Conservation (phyloP, 1,140 invertebrate species). For the Microplitis mediator region DNA sequence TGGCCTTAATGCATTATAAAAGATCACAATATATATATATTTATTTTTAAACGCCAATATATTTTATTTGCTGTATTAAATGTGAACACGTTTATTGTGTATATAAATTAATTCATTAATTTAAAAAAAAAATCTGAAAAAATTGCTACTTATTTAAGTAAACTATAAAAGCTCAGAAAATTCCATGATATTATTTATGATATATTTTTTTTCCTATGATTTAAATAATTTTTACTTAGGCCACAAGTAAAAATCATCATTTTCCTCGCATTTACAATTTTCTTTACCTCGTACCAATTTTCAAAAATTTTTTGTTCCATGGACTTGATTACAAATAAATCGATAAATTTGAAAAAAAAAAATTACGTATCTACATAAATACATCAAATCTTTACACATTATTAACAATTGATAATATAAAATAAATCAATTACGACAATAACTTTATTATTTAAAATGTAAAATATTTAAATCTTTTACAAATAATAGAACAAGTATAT, state of each 20-base stretch:
- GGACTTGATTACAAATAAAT: too few species aligned
- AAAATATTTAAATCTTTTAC: background rate
- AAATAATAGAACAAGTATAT: background rate
- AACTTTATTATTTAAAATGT: background rate
- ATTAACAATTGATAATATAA: constrained; percentile 11
- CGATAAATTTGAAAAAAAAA: constrained; percentile 12
- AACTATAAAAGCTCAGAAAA: too few species aligned
- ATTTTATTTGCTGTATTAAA: too few species aligned
- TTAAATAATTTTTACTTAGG: too few species aligned
- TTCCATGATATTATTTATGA: too few species aligned
- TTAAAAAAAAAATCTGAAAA: background rate
- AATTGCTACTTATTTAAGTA: background rate
- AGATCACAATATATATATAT: background rate
- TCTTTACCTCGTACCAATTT: too few species aligned
- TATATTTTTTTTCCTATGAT: too few species aligned
- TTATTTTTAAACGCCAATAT: background rate
- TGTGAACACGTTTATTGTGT: background rate
- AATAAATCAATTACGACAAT: background rate
- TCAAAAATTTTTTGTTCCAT: too few species aligned
- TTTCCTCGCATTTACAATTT: too few species aligned
- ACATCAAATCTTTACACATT: constrained; percentile 25
- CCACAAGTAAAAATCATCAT: too few species aligned
- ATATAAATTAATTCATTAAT: background rate
- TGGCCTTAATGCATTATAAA: constrained; percentile 1
- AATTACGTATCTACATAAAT: constrained; percentile 34